Evolutionary conservation across 2,113 vertebrate species (phyloP).

Genomic region (Equus quagga): DNA sequence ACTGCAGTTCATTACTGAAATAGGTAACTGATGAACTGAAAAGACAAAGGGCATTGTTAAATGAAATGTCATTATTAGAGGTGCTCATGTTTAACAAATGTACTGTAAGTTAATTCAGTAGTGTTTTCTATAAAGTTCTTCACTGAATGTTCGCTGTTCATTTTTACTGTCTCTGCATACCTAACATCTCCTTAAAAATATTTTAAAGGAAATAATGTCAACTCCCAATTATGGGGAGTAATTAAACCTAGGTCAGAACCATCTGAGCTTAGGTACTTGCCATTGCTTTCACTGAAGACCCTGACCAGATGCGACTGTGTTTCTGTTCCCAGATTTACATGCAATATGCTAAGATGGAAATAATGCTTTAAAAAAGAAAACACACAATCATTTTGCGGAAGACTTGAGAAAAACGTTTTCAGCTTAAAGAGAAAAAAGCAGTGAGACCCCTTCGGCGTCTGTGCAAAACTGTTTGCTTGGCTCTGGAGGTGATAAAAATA

Average conservation of each 20-base stretch:
- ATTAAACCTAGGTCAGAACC: constrained; percentile 55
- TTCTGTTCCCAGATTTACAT: constrained; percentile 51
- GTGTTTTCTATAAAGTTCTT: constrained; percentile 90
- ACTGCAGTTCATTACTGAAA: constrained; percentile 93
- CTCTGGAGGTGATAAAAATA: constrained; percentile 88
- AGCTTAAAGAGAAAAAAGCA: constrained; percentile 79
- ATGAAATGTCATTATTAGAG: constrained; percentile 94
- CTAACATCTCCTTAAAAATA: constrained; percentile 75
- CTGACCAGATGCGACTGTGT: constrained; percentile 34
- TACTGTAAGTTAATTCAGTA: constrained; percentile 92
- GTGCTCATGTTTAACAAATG: constrained; percentile 93
- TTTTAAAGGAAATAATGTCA: constrained; percentile 65
- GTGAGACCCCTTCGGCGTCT: constrained; percentile 85
- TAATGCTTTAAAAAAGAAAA: neutral
- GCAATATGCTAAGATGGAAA: neutral
- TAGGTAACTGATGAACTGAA: constrained; percentile 93
- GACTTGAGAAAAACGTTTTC: constrained; percentile 81
- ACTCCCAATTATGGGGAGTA: neutral
- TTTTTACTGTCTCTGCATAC: constrained; percentile 71
- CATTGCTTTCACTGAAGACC: neutral
- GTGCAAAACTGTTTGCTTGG: constrained; percentile 87
- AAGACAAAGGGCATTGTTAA: constrained; percentile 94
- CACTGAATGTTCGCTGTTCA: constrained; percentile 82
- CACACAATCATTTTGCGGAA: constrained; percentile 63
- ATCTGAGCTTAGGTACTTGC: constrained; percentile 25